Conservation (phyloP, 2,797 vertebrate genomes). For the Pristis pectinata region DNA sequence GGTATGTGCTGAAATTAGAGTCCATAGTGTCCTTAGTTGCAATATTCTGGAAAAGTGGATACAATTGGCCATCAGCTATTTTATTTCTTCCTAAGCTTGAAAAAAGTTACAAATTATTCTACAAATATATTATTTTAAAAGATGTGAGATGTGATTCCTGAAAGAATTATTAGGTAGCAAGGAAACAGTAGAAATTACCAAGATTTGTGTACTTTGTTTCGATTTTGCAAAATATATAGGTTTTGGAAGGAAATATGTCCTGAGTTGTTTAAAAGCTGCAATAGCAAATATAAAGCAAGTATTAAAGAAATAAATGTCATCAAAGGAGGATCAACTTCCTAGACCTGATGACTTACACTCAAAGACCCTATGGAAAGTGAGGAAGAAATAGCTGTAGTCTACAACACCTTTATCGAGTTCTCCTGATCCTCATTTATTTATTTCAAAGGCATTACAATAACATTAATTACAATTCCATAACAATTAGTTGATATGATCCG, state of each 20-base stretch:
- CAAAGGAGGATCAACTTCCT: not conserved
- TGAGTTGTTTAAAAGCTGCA: not conserved
- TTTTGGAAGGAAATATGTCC: not conserved
- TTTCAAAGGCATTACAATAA: not conserved
- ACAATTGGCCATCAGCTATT: not conserved
- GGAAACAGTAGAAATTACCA: not conserved
- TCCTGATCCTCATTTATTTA: not conserved
- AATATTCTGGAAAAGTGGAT: not conserved
- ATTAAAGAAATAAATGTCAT: not conserved
- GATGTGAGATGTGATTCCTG: not conserved
- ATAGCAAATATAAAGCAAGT: not conserved
- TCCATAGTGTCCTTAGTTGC: not conserved
- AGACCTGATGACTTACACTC: not conserved
- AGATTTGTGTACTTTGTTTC: not conserved
- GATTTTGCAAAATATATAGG: not conserved
- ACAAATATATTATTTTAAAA: not conserved
- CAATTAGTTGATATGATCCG: no score
- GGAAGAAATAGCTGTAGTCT: not conserved
- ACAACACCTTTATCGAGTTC: not conserved
- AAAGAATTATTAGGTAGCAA: not conserved
- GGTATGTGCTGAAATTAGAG: not conserved
- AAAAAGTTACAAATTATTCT: not conserved
- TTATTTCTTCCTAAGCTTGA: not conserved
- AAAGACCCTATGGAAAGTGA: not conserved
- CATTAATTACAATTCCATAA: not conserved